phyloP scores from a whole-genome alignment of 2,797 vertebrate species.

The Craterocephalus amniculus region DNA sequence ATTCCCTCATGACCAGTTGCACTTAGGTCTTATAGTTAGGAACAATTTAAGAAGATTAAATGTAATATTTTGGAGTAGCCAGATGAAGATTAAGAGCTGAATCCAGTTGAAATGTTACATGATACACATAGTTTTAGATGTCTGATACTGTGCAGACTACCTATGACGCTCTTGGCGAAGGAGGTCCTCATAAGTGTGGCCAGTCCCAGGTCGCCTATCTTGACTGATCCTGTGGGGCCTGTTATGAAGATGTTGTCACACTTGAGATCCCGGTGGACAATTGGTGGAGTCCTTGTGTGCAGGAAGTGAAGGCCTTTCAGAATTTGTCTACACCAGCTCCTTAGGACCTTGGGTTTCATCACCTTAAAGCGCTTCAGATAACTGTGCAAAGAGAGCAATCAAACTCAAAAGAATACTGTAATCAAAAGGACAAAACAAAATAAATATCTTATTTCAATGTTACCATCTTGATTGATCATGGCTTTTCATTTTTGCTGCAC shows the following conservation, averaged over 20 bases:
- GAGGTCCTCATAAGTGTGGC: slow-evolving; percentile 96
- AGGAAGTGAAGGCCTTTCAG: slow-evolving; percentile 95
- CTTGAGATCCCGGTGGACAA: slow-evolving; percentile 96
- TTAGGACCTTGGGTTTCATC: slow-evolving; percentile 96
- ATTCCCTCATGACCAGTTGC: neutral
- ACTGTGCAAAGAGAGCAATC: slow-evolving; percentile 67
- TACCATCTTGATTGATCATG: slow-evolving; percentile 10
- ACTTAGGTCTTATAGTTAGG: too few species aligned
- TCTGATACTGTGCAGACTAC: slow-evolving; percentile 68
- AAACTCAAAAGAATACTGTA: neutral
- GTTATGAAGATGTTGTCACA: slow-evolving; percentile 99
- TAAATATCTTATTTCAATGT: neutral
- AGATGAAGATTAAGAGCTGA: neutral
- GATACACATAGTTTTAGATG: slow-evolving; percentile 2
- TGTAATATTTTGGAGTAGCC: too few species aligned
- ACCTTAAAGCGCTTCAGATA: slow-evolving; percentile 98
- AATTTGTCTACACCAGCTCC: slow-evolving; percentile 97
- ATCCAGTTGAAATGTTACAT: neutral
- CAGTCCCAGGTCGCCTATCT: slow-evolving; percentile 95
- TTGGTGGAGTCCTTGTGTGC: slow-evolving; percentile 94
- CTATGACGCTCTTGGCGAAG: slow-evolving; percentile 97
- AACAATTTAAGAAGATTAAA: too few species aligned
- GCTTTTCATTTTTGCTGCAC: neutral
- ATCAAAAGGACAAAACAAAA: slow-evolving; percentile 5
- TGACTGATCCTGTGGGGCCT: slow-evolving; percentile 95